Conservation (phyloP, 1,140 invertebrate genomes). For the Linepithema humile region DNA sequence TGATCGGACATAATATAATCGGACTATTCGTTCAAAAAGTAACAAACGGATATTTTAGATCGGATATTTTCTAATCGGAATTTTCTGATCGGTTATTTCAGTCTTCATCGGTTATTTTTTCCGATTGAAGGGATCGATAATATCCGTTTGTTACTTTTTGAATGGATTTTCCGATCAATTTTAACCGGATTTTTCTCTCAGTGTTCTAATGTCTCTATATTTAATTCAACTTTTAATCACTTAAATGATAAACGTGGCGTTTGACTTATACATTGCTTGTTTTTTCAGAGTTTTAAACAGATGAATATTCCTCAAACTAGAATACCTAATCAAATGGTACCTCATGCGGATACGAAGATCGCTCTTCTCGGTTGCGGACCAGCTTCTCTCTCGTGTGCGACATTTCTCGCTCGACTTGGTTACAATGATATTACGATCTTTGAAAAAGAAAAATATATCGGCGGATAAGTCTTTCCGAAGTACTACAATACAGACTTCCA, state of each 20-base stretch:
- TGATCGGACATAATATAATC: too few species aligned
- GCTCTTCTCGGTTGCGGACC: conserved; percentile 97
- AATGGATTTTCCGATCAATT: too few species aligned
- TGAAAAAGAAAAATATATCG: conserved; percentile 94
- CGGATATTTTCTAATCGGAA: too few species aligned
- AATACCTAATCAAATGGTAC: conserved; percentile 87
- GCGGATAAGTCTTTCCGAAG: conserved; percentile 97
- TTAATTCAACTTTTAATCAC: background rate
- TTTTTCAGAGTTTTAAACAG: conserved; percentile 92
- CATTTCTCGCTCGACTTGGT: conserved; percentile 96
- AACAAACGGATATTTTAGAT: too few species aligned
- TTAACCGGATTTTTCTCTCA: too few species aligned
- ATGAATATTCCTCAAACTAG: conserved; percentile 96
- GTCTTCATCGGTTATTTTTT: too few species aligned
- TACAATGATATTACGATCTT: conserved; percentile 97
- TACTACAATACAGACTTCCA: conserved; percentile 98
- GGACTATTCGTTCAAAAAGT: too few species aligned
- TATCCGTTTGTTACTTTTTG: too few species aligned
- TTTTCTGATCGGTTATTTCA: too few species aligned
- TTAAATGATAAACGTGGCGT: background rate
- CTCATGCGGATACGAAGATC: conserved; percentile 90
- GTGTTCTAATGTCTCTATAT: too few species aligned
- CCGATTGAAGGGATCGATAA: too few species aligned
- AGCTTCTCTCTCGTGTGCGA: conserved; percentile 98
- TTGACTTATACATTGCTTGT: background rate